Evolutionary conservation across 2,797 vertebrate species (phyloP), one percentile per base, ranked within the genome.

Genomic region (Toxotes lorentzi): DNA sequence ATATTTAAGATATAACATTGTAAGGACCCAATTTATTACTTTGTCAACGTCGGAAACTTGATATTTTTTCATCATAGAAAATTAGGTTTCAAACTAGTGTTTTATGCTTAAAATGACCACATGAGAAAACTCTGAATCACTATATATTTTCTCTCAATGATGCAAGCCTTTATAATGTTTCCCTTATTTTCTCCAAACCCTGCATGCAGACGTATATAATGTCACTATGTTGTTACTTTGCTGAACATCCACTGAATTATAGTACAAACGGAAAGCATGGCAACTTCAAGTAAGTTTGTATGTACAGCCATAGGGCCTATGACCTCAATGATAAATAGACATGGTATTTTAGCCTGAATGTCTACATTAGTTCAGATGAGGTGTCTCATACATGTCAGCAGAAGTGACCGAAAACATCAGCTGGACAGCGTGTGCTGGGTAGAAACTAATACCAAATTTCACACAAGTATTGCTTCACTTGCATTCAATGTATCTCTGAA

Each of bases 241-340:
- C 81, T 86, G 69, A 91, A 93, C 86, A 93, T 91, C 89, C 88
- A 89, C 91, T 92, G 88, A 86, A 81, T 89, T 93, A 93, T 92
- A 88, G 72, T 90, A 92, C 86, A 94, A 92, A 94, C 78, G 85
- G 88, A 91, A 91, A 86, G 81, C 84, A 88, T 88, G 85, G 86
- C 68, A 80, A 91, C 82, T 94, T 94, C 93, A 95, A 95, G 95
- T 95, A 95, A 81, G 86, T 92, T 87, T 89, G 76, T 94, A 93
- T 94, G 81, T 92, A 93, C 90, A 93, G 84, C 66, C 86, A 71
- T 78, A 71, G 76, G 84, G 82, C 76, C 78, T 65, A 57, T 54
- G 60, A 82, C 82, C 76, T 57, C 72, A 63, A 74, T 59, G 82
- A 82, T 76, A 69, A 83, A 82, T 76, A 83, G 80, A 90, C 59